These are phyloP conservation scores for Vanessa cardui DNA, from an alignment of 2,888 invertebrate species.

Conservation along the genomic window DNA sequence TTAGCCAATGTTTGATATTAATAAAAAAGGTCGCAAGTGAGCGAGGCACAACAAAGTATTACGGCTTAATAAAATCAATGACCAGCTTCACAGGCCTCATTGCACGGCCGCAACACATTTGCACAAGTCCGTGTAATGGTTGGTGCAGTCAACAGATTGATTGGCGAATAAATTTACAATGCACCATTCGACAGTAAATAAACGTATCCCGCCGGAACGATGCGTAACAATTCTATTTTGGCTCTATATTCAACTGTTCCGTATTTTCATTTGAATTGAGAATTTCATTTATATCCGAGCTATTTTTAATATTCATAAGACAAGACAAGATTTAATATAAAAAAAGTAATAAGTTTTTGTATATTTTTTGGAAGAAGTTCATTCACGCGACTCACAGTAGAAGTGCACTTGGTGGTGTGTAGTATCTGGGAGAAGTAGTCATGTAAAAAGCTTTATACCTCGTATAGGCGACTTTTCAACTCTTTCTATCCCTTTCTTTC, in stretches of 20 bases:
- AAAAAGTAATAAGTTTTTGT: no score
- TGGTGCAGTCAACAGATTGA: conserved; percentile 45
- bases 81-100: conserved; percentile 25
- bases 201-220: conserved; percentile 23
- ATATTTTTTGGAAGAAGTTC: no score
- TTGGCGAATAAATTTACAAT: conserved; percentile 42
- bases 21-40: neutral
- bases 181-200: conserved; percentile 39
- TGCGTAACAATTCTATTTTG: conserved; percentile 37
- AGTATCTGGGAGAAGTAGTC: no score
- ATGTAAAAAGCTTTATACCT: no score
- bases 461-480: no score
- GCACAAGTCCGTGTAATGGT: conserved; percentile 28
- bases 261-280: conserved; percentile 27
- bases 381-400: no score
- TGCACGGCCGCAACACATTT: conserved; percentile 30
- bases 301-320: neutral
- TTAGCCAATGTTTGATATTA: neutral
- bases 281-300: neutral
- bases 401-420: no score
- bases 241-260: conserved; percentile 15
- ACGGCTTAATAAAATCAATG: conserved; percentile 24
- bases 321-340: neutral
- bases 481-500: no score
- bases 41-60: neutral